A percentile compares a stretch with the other conserved stretches of the same genome.
Conservation (phyloP, 2,888 invertebrate genomes). For the Pegoplata infirma region DNA sequence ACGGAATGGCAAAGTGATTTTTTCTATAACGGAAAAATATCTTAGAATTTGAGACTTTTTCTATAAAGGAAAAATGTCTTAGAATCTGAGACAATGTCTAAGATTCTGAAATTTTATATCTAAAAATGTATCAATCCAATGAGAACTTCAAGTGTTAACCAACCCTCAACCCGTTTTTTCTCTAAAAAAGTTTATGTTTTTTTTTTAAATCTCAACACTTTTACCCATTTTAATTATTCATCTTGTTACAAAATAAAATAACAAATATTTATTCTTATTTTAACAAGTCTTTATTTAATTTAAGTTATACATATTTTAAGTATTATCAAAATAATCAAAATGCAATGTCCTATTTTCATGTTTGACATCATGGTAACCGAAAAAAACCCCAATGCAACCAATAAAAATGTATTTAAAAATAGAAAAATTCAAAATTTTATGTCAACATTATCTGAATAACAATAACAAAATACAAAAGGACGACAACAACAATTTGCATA, state of each 20-base stretch:
- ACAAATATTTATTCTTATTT: neutral
- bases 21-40: too few species aligned
- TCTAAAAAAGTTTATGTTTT: too few species aligned
- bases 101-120: too few species aligned
- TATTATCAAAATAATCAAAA: constrained; percentile 40
- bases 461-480: constrained; percentile 47
- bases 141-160: too few species aligned
- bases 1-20: too few species aligned
- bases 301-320: constrained; percentile 42
- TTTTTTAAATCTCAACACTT: too few species aligned
- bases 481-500: constrained; percentile 54
- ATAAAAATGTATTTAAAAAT: constrained; percentile 14
- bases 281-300: constrained; percentile 44
- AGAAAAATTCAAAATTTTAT: constrained; percentile 23
- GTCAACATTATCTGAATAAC: constrained; percentile 42
- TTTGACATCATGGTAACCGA: neutral
- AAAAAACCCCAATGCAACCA: neutral
- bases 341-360: constrained; percentile 33
- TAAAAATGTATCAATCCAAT: too few species aligned
- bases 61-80: too few species aligned
- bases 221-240: too few species aligned
- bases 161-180: too few species aligned
- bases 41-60: too few species aligned
- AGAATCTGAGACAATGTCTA: too few species aligned
- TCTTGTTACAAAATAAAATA: constrained; percentile 3